Base-by-base conservation (phyloP, 2,797 vertebrate genomes). In the Chaenodraco wilsoni region DNA sequence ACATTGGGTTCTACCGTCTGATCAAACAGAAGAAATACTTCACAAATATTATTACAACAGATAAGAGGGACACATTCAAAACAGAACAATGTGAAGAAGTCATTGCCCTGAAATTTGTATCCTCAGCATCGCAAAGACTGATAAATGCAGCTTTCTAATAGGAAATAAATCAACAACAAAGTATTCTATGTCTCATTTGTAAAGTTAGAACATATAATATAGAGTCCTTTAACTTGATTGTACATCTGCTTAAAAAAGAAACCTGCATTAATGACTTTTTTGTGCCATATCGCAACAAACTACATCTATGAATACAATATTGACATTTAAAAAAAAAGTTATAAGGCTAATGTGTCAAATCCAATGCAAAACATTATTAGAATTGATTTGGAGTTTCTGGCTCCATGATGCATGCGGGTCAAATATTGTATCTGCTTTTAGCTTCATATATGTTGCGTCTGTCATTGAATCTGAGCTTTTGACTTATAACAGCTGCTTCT, bases 31-130 rank as follows among this genome's bases (percentile, higher is more conserved):
- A 21, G 65, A 52, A 63, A 79, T 79, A 74, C 77, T 74, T 65
- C 64, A 81, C 85, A 89, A 86, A 89, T 84, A 86, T 79, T 87
- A 81, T 81, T 63, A 79, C 85, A 80, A 66, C 51, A 43, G 49
- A 37, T 37, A 37, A 9, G 52, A 65, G 46, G 73, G 50, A 77
- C 21, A 19, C 57, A 69, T 70, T 78, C 23, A 50, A 59, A 44
- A 51, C 17, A 48, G 46, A 83, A 70, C 78, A 84, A 83, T 65
- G 81, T 76, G 82, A 89, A 84, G 75, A 75, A 69, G 51, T 41
- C 45, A 70, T 56, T 81, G 69, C 52, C 60, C 69, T 80, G 72
- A 51, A 88, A 78, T 74, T 79, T 87, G 78, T 74, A 64, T 69
- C 66, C 78, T 67, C 61, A 69, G 74, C 21, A 31, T 58, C 46